Base-by-base conservation (phyloP, 2,888 invertebrate species). In the Zygothrica quintamaculata region DNA sequence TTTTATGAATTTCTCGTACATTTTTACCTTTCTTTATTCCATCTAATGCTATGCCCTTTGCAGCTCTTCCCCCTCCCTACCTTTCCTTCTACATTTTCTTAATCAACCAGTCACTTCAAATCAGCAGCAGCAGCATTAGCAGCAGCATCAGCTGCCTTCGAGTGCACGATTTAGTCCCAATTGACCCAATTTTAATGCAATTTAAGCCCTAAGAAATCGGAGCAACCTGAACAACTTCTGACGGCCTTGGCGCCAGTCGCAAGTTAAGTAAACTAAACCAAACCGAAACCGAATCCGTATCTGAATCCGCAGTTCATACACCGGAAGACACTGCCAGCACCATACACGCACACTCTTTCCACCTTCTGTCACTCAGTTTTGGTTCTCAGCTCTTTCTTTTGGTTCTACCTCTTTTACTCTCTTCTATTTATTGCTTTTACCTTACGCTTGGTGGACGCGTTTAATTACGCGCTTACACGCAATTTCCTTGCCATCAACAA, bases 381-480 rank as follows among this genome's bases (percentile, higher is more conserved):
- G 3, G 3, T 33, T 3, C 33, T 3, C 33, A 11, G 2, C 33
- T 33, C 33, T 5, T 2, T 22, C 18, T 22, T 22, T 5, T 22
- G 18, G 3, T 22, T 33, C 33, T 11, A 11, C 5, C 33, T 33
- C 11, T 33, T 1, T 9, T 3, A n/a, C 33, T 9, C 29, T 6
- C 29, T 29, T 29, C 9, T 7, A 7, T 29, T 9, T 9, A 29
- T 29, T 22, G 18, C 11, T 37, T 5, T 15, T 37, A 15, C 9
- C 11, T 40, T 40, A n/a, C 16, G n/a, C n/a, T 25, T 12, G 12
- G 34, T 53, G 48, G 37, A 60, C 51, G 65, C 75, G 64, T 77
- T 80, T 80, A 80, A 80, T 80, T 80, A 80, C 52, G 52, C 67
- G 75, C 69, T 77, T 84, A 77, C 84, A 77, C 81, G 78, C 84